Conservation (phyloP, 2,888 invertebrate species). For the Exocentrus adspersus region DNA sequence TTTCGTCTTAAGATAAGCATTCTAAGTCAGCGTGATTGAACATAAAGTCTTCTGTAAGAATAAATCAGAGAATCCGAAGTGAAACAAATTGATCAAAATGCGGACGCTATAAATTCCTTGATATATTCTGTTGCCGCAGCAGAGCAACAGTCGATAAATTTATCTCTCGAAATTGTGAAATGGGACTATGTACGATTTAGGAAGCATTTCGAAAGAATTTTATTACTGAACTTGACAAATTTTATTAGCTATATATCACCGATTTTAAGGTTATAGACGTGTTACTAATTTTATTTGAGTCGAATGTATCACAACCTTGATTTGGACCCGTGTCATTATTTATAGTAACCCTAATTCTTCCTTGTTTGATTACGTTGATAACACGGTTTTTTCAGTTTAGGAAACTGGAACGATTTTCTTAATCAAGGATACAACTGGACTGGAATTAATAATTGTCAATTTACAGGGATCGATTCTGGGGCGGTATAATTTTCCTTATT, state of each 20-base stretch:
- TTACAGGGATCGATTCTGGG: too few species aligned
- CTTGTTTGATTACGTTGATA: not conserved
- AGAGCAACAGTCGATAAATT: not conserved
- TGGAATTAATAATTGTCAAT: too few species aligned
- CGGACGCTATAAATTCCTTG: not conserved
- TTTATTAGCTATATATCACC: constrained; percentile 3
- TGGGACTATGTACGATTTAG: constrained; percentile 1
- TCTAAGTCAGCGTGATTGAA: too few species aligned
- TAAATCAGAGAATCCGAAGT: not conserved
- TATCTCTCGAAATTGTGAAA: not conserved
- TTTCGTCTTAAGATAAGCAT: too few species aligned
- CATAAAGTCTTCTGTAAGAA: not conserved
- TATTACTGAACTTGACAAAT: constrained; percentile 1
- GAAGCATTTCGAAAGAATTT: constrained; percentile 1
- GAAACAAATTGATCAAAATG: not conserved
- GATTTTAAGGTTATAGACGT: not conserved
- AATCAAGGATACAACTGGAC: not conserved
- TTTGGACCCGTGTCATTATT: not conserved
- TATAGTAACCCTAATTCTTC: not conserved
- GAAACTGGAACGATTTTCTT: not conserved
- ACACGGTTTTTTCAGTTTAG: not conserved
- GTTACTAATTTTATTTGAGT: not conserved
- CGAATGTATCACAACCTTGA: not conserved
- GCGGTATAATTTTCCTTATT: too few species aligned
- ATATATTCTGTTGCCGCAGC: not conserved